A percentile compares a stretch with the other conserved stretches of the same genome.
Conservation (phyloP, 2,888 invertebrate species). For the Camptogramma bilineatum region DNA sequence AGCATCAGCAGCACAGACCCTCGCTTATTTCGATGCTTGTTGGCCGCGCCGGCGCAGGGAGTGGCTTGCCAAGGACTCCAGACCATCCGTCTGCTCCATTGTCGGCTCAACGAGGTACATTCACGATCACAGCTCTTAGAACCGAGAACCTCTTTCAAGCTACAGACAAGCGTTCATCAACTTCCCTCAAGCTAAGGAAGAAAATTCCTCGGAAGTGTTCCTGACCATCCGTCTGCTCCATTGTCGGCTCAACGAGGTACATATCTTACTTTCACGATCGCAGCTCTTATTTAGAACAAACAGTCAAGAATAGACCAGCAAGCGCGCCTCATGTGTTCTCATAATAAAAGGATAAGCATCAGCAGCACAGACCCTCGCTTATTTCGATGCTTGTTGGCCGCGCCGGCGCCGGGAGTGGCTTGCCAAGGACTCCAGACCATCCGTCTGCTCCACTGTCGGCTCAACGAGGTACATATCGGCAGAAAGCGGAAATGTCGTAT, state of each 20-base stretch:
- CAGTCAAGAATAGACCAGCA: constrained; percentile 71
- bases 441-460: too few species aligned
- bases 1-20: constrained; percentile 74
- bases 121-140: too few species aligned
- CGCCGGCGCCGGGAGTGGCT: constrained; percentile 51
- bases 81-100: constrained; percentile 75
- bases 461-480: too few species aligned
- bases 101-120: constrained; percentile 71
- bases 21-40: constrained; percentile 79
- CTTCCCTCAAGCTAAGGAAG: constrained; percentile 64
- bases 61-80: constrained; percentile 69
- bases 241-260: constrained; percentile 74
- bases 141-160: constrained; percentile 66
- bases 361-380: constrained; percentile 76
- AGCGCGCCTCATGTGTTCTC: constrained; percentile 74
- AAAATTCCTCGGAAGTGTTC: too few species aligned
- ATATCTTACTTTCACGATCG: too few species aligned
- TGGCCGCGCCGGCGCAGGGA: constrained; percentile 59
- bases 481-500: too few species aligned
- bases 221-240: constrained; percentile 74
- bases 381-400: constrained; percentile 77
- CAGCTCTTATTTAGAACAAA: constrained; percentile 74
- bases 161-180: constrained; percentile 74
- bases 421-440: constrained; percentile 53
- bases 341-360: constrained; percentile 59